phyloP scores from a whole-genome alignment of 2,888 invertebrate species.

The Drosophila limbata region DNA sequence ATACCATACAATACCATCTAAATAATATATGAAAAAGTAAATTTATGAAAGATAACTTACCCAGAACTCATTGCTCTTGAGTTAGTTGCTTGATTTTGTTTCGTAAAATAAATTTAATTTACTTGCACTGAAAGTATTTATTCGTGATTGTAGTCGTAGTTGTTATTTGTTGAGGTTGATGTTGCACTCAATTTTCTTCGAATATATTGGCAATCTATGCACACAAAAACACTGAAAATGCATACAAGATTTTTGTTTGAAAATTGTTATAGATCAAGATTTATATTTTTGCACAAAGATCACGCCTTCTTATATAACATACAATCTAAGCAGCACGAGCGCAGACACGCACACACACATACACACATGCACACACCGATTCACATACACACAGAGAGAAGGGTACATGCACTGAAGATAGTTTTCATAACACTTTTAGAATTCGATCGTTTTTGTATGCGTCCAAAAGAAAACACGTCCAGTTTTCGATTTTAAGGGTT shows the following conservation, averaged over 20 bases:
- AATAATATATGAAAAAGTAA: neutral
- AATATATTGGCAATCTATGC: constrained; percentile 61
- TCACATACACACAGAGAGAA: neutral
- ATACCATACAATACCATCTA: too few species aligned
- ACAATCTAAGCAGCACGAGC: constrained; percentile 26
- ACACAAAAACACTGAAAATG: constrained; percentile 74
- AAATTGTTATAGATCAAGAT: constrained; percentile 15
- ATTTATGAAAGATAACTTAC: constrained; percentile 47
- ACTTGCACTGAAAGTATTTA: constrained; percentile 33
- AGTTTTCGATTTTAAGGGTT: constrained; percentile 15
- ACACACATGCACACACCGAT: constrained; percentile 5
- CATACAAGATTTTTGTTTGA: constrained; percentile 38
- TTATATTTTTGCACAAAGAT: constrained; percentile 44
- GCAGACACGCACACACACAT: constrained; percentile 18
- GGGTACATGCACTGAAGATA: constrained; percentile 14
- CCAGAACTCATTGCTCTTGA: constrained; percentile 64
- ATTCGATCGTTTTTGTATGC: neutral
- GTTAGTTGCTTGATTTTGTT: constrained; percentile 35
- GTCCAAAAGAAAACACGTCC: neutral
- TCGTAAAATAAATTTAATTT: constrained; percentile 5
- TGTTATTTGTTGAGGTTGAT: constrained; percentile 29
- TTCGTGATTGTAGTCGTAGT: constrained; percentile 29
- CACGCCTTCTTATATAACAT: constrained; percentile 75
- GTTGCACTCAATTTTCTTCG: constrained; percentile 61
- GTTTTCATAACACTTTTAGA: constrained; percentile 22